Percentiles rank a stretch among this genome's conserved stretches.
Evolutionary conservation across 2,113 vertebrate species (phyloP).

Genomic region (Spheniscus mendiculus): DNA sequence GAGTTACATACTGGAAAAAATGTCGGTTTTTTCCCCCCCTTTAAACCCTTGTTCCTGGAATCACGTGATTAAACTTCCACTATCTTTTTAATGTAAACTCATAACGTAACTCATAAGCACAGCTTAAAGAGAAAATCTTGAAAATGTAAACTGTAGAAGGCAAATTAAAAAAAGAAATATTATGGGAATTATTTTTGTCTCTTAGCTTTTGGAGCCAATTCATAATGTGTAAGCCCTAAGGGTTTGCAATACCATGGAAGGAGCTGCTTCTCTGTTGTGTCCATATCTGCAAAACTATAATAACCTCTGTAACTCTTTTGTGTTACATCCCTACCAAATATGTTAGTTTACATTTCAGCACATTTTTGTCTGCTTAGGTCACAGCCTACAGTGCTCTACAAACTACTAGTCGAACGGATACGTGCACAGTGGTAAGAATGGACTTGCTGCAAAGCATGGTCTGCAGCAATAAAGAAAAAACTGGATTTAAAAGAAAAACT

Average conservation of each 20-base stretch:
- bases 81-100: neutral
- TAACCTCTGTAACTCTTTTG: neutral
- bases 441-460: neutral
- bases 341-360: conserved; percentile 15
- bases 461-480: neutral
- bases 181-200: neutral
- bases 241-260: neutral
- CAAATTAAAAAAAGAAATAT: neutral
- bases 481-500: neutral
- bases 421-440: neutral
- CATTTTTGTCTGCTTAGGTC: conserved; percentile 27
- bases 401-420: neutral
- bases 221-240: neutral
- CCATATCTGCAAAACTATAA: neutral
- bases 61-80: neutral
- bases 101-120: neutral
- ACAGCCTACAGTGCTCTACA: neutral
- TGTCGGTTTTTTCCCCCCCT: neutral
- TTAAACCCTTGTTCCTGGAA: neutral
- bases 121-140: neutral
- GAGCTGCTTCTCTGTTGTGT: neutral
- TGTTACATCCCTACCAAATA: neutral
- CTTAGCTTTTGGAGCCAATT: neutral
- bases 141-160: neutral
- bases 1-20: neutral